phyloP scores from a whole-genome alignment of 2,888 invertebrate species.

The Diachrysia chrysitis region DNA sequence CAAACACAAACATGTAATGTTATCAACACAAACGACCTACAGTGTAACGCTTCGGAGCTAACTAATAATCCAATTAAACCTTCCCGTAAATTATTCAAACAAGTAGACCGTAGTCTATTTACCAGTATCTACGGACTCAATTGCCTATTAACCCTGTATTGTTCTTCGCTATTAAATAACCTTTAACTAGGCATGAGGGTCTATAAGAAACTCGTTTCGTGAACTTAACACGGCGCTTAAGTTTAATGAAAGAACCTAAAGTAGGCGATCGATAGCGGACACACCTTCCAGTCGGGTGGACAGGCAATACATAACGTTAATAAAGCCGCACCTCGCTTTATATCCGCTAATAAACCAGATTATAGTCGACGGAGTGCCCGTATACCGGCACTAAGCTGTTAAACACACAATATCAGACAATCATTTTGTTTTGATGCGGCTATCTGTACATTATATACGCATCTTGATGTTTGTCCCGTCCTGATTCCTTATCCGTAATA shows the following conservation, averaged over 20 bases:
- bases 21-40: constrained; percentile 19
- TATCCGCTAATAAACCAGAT: constrained; percentile 76
- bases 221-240: constrained; percentile 44
- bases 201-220: constrained; percentile 41
- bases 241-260: constrained; percentile 57
- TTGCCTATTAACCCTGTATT: constrained; percentile 52
- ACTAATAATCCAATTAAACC: constrained; percentile 34
- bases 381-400: constrained; percentile 31
- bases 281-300: constrained; percentile 73
- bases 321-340: constrained; percentile 76
- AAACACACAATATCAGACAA: constrained; percentile 21
- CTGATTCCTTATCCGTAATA: background rate
- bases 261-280: constrained; percentile 71
- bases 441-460: constrained; percentile 26
- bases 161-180: constrained; percentile 53
- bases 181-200: constrained; percentile 35
- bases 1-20: background rate
- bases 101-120: constrained; percentile 26
- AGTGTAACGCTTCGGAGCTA: constrained; percentile 12
- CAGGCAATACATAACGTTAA: constrained; percentile 71
- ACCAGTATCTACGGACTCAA: constrained; percentile 23
- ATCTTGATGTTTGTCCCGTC: background rate
- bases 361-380: constrained; percentile 65
- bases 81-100: constrained; percentile 51
- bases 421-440: constrained; percentile 20